Conservation (phyloP, 2,888 invertebrate genomes). For the Mycalesis mineus region DNA sequence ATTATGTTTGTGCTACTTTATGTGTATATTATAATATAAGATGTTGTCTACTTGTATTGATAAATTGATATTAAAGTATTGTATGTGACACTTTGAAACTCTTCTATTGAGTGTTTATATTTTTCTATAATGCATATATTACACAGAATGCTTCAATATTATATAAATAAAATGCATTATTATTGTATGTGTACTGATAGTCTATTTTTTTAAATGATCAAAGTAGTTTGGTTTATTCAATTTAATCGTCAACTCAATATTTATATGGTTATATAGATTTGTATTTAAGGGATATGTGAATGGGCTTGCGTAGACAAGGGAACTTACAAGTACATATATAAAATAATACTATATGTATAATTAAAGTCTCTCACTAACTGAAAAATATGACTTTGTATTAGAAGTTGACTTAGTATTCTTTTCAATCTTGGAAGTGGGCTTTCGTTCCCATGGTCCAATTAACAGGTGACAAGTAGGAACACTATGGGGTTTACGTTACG, state of each 20-base stretch:
- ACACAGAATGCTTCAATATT: constrained; percentile 15
- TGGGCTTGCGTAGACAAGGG: too few species aligned
- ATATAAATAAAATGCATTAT: background rate
- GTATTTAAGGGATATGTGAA: background rate
- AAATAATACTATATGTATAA: too few species aligned
- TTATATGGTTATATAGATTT: background rate
- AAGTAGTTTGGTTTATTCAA: background rate
- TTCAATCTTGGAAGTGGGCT: too few species aligned
- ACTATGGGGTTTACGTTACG: too few species aligned
- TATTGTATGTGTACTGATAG: background rate
- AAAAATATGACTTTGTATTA: too few species aligned
- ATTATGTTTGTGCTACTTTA: too few species aligned
- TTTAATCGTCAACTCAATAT: background rate
- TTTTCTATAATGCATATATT: constrained; percentile 9
- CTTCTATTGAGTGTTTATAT: constrained; percentile 8
- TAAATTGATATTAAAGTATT: constrained; percentile 10
- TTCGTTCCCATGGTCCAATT: too few species aligned
- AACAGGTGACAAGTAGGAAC: too few species aligned
- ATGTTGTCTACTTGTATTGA: constrained; percentile 13
- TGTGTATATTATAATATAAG: background rate
- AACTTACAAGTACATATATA: too few species aligned
- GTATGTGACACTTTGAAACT: constrained; percentile 7
- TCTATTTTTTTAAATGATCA: background rate
- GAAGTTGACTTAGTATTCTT: too few species aligned
- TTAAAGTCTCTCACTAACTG: too few species aligned